These are phyloP conservation scores for Odontesthes bonariensis DNA, from an alignment of 2,113 vertebrate species.

Conservation along the genomic window DNA sequence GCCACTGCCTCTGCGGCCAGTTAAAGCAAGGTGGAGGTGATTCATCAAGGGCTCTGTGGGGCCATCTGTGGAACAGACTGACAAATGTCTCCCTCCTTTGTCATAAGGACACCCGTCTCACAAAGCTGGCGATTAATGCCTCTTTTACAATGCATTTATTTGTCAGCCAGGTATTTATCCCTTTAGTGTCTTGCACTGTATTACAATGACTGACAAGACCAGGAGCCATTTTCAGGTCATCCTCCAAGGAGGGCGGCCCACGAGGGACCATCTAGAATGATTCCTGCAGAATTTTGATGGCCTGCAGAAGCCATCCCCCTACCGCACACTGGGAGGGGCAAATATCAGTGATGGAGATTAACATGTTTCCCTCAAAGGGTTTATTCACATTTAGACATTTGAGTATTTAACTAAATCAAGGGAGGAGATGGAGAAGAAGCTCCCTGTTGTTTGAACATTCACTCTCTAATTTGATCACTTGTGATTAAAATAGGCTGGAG, in stretches of 20 bases:
- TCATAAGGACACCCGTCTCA: conserved; percentile 86
- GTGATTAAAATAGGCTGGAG: conserved; percentile 47
- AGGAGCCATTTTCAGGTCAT: conserved; percentile 58
- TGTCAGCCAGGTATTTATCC: conserved; percentile 84
- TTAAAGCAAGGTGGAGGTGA: conserved; percentile 80
- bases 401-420: conserved; percentile 41
- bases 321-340: not conserved
- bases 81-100: conserved; percentile 86
- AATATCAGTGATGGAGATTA: conserved; percentile 40
- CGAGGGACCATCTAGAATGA: conserved; percentile 30
- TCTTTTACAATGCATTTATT: conserved; percentile 82
- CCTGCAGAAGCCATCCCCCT: not conserved
- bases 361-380: conserved; percentile 44
- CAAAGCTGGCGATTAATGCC: conserved; percentile 82
- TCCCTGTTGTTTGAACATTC: conserved; percentile 65
- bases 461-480: conserved; percentile 36
- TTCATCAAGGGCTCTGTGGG: conserved; percentile 81
- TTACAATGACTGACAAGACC: conserved; percentile 70
- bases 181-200: conserved; percentile 69
- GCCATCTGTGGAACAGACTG: conserved; percentile 84
- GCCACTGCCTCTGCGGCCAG: conserved; percentile 59
- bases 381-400: conserved; percentile 55
- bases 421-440: conserved; percentile 8
- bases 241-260: conserved; percentile 52
- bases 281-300: conserved; percentile 65